A percentile compares a stretch with the other conserved stretches of the same genome.
Evolutionary conservation across 2,113 vertebrate genomes (phyloP).

Genomic region (Arenaria interpres): DNA sequence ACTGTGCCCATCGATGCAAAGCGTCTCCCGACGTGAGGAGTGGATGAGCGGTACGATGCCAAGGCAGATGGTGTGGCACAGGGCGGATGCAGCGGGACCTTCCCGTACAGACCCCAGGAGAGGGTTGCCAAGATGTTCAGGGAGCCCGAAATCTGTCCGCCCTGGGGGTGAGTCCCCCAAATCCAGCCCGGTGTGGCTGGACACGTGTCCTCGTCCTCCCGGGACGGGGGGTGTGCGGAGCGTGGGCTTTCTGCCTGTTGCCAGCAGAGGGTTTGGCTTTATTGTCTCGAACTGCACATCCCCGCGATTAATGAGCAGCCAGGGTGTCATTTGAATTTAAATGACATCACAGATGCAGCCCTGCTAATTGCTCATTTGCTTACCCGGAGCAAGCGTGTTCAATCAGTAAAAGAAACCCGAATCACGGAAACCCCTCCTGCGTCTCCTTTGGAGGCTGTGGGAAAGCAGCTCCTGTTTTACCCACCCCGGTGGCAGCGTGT

Average conservation of each 20-base stretch:
- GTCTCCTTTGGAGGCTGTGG: not conserved
- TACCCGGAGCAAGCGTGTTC: not conserved
- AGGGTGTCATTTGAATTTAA: not conserved
- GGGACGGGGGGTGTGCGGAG: not conserved
- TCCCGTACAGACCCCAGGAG: not conserved
- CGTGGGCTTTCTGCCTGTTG: not conserved
- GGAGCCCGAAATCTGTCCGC: not conserved
- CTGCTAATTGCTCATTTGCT: slow-evolving; percentile 42
- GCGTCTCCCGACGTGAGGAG: accelerated
- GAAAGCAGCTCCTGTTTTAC: not conserved
- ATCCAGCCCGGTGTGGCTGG: not conserved
- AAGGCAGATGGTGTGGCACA: not conserved
- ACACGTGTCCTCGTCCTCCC: accelerated
- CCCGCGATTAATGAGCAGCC: not conserved
- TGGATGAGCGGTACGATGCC: not conserved
- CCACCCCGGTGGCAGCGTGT: not conserved
- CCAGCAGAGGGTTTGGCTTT: not conserved
- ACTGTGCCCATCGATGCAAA: not conserved
- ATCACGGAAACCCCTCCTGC: not conserved
- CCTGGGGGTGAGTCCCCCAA: not conserved
- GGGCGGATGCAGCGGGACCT: not conserved
- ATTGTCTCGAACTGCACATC: not conserved
- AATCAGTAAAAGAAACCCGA: not conserved
- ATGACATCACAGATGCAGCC: not conserved
- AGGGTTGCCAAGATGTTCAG: not conserved